Evolutionary conservation across 2,113 vertebrate species (phyloP), one percentile per base, ranked within the genome.

Genomic region (Psittacus erithacus): DNA sequence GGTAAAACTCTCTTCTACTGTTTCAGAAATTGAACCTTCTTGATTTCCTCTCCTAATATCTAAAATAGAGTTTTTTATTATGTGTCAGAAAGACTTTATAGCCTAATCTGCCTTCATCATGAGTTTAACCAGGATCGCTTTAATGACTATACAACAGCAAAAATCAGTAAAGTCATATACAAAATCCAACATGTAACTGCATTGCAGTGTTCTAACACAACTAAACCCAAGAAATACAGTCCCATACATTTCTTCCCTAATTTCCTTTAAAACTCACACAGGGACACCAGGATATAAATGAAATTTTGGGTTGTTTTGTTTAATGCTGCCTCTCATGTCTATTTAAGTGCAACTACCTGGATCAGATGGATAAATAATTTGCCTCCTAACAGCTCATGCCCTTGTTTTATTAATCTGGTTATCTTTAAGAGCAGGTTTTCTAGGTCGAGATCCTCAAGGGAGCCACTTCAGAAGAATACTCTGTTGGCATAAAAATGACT

Each of bases 381-480:
- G 67, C 79, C 41, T 91, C 80, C 41, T 82, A 91, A 88, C 38
- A 91, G 53, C 70, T 90, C 87, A 70, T 53, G 41, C 23, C 75
- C 64, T 92, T 80, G 78, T 47, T 90, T 91, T 95, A 91, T 88
- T 85, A 77, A 82, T 90, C 87, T 77, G 38, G 76, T 73, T 92
- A 82, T 67, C 67, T 82, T 97, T 91, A 91, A 90, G 44, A 49
- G 35, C 11, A 87, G 49, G 33, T 91, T 95, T 92, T 91, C 67
- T 70, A 82, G 52, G 89, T 87, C 1, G 0, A 85, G 53, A 85
- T 82, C 47, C 77, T 27, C 62, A 85, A 53, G 70, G 81, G 35
- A 91, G n/a, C 18, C 91, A 82, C 75, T 82, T 77, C 41, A 50
- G 78, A 82, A 87, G 47, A 87, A 82, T 41, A 75, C 7, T 86